Percentiles rank a stretch among this genome's conserved stretches.
Evolutionary conservation across 2,888 invertebrate genomes (phyloP).

Genomic region (Cantharis rustica): DNA sequence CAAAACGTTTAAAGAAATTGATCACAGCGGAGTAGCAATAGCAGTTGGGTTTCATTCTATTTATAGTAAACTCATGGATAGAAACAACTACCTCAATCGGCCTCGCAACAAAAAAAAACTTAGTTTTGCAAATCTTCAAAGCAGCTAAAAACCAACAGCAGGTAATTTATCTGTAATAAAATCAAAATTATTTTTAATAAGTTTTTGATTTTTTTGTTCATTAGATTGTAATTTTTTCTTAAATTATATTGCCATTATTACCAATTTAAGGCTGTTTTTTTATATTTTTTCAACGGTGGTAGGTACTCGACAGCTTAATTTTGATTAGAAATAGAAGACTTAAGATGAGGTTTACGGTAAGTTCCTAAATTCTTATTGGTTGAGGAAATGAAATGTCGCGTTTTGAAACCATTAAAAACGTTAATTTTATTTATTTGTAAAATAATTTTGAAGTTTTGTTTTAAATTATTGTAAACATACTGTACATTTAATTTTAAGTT

Average conservation of each 20-base stretch:
- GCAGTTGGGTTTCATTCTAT: background rate
- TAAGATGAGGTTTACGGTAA: too few species aligned
- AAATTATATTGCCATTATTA: background rate
- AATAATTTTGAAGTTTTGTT: too few species aligned
- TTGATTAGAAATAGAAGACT: too few species aligned
- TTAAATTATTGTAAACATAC: too few species aligned
- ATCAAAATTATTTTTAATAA: background rate
- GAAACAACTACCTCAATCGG: background rate
- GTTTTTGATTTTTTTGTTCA: background rate
- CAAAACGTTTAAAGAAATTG: background rate
- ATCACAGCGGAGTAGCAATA: background rate
- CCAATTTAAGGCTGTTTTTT: background rate
- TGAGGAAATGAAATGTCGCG: too few species aligned
- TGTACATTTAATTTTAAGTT: too few species aligned
- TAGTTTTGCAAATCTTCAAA: background rate
- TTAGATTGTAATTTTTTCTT: background rate
- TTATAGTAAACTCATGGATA: background rate
- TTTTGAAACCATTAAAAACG: too few species aligned
- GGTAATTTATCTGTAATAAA: background rate
- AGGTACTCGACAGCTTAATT: too few species aligned
- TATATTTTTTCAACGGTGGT: too few species aligned
- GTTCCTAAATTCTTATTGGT: too few species aligned
- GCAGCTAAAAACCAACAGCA: background rate
- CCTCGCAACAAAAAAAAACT: background rate
- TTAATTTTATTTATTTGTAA: too few species aligned